Conservation (phyloP, 1,140 invertebrate genomes). For the Eupeodes corollae region DNA sequence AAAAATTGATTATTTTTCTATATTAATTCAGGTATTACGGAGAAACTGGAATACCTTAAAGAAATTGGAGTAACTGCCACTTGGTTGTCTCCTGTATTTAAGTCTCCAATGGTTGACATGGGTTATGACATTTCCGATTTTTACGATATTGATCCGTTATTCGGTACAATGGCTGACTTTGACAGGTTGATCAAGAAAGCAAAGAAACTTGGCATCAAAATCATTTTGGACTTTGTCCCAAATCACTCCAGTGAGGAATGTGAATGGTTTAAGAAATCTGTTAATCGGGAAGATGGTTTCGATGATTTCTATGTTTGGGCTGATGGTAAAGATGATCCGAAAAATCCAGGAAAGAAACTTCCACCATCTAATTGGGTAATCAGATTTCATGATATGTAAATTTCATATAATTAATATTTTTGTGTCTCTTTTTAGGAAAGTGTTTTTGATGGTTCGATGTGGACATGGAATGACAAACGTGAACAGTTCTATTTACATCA, state of each 20-base stretch:
- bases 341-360: constrained; percentile 2
- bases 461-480: constrained; percentile 37
- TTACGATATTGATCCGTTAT: constrained; percentile 43
- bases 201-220: constrained; percentile 26
- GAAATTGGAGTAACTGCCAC: constrained; percentile 42
- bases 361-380: constrained; percentile 43
- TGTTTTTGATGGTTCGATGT: constrained; percentile 44
- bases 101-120: constrained; percentile 48
- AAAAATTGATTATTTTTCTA: background rate
- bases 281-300: constrained; percentile 39
- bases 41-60: constrained; percentile 43
- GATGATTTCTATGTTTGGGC: constrained; percentile 59
- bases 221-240: constrained; percentile 59
- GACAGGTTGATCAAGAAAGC: constrained; percentile 38
- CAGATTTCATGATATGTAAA: constrained; percentile 21
- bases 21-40: constrained; percentile 29
- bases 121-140: constrained; percentile 59
- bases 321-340: constrained; percentile 22
- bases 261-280: constrained; percentile 51
- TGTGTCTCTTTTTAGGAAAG: constrained; percentile 40
- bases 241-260: constrained; percentile 58
- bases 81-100: constrained; percentile 47
- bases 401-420: constrained; percentile 37
- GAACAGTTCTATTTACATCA: constrained; percentile 45
- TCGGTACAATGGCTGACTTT: constrained; percentile 55